These are phyloP conservation scores for Cyanoderma ruficeps DNA, from an alignment of 2,113 vertebrate species.

Conservation along the genomic window DNA sequence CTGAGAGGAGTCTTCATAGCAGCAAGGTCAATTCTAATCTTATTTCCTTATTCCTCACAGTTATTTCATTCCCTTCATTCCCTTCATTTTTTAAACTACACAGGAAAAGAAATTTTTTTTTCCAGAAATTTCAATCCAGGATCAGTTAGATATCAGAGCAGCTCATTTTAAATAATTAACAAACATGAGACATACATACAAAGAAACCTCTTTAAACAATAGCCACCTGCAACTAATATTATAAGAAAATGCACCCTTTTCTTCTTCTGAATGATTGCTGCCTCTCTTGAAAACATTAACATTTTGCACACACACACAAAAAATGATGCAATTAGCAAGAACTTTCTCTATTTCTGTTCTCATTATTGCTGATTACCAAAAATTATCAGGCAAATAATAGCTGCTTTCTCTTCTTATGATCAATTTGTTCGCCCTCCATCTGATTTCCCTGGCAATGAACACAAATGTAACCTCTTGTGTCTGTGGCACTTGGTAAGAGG, in stretches of 20 bases:
- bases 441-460: slow-evolving; percentile 49
- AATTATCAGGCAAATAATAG: slow-evolving; percentile 56
- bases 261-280: neutral
- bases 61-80: slow-evolving; percentile 40
- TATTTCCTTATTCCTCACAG: slow-evolving; percentile 50
- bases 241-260: neutral
- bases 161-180: slow-evolving; percentile 5
- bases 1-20: slow-evolving; percentile 33
- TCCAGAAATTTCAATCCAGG: neutral
- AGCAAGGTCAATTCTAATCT: slow-evolving; percentile 70
- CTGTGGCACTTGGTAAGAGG: neutral
- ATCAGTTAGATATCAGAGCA: neutral
- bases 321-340: slow-evolving; percentile 43
- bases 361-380: slow-evolving; percentile 65
- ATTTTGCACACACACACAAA: slow-evolving; percentile 6
- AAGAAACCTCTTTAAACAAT: slow-evolving; percentile 10
- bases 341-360: slow-evolving; percentile 58
- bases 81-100: slow-evolving; percentile 12
- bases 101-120: neutral
- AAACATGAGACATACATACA: neutral
- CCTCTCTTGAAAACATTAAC: slow-evolving; percentile 42
- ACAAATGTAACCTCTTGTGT: slow-evolving; percentile 17
- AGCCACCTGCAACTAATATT: slow-evolving; percentile 2
- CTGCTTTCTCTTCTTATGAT: slow-evolving; percentile 40
- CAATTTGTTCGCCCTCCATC: slow-evolving; percentile 49